phyloP scores from a whole-genome alignment of 2,113 vertebrate species.

The Rhadina sibilatrix region DNA sequence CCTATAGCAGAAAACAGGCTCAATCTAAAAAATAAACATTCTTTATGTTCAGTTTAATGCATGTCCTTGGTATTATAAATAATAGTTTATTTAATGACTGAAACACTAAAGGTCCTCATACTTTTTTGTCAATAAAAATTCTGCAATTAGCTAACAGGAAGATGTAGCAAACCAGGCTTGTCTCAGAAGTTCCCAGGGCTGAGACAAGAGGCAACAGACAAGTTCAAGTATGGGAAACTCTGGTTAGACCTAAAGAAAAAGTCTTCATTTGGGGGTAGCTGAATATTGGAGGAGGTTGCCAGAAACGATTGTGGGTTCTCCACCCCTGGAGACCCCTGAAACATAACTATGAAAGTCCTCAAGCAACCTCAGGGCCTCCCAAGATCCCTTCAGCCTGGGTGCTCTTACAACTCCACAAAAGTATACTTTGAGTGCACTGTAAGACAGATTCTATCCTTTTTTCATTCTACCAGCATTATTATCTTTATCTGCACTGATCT shows the following conservation, averaged over 20 bases:
- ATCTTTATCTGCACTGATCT: background rate
- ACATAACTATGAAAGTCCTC: background rate
- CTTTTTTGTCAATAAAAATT: background rate
- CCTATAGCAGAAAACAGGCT: background rate
- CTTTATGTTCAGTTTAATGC: background rate
- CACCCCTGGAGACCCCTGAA: background rate
- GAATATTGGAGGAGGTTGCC: background rate
- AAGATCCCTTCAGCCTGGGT: background rate
- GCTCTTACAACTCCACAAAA: background rate
- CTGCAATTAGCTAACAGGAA: background rate
- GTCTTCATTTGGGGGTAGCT: background rate
- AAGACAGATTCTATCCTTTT: background rate
- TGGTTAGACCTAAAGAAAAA: background rate
- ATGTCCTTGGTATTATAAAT: background rate
- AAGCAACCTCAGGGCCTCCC: background rate
- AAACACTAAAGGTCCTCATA: background rate
- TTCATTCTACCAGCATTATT: background rate
- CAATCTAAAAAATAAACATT: background rate
- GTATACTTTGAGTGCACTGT: background rate
- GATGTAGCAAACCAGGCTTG: background rate
- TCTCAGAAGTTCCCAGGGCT: background rate
- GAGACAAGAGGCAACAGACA: background rate
- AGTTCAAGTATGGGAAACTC: background rate
- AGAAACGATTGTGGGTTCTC: rapidly evolving
- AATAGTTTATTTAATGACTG: background rate